Base-by-base conservation (phyloP, 2,797 vertebrate species). In the Liparis tanakae region DNA sequence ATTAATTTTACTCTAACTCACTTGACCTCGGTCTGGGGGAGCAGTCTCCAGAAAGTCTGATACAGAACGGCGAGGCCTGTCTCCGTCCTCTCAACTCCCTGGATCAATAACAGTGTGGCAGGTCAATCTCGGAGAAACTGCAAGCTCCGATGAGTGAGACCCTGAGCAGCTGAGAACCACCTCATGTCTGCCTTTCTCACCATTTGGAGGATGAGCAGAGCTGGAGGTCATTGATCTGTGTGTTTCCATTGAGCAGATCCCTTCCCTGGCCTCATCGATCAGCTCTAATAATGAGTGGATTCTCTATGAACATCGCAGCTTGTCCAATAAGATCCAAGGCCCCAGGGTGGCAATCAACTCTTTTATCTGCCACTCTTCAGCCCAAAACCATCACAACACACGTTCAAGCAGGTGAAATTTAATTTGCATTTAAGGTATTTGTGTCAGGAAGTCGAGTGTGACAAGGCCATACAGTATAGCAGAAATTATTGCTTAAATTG, bases 1-100 rank as follows among this genome's bases (percentile, higher is more conserved):
- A 95, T 94, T 93, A 91, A 94, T 94, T 91, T 82, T 81, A 80
- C 88, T 89, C 82, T 83, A 89, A 83, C 88, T 89, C 87, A 70
- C 85, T 88, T 86, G 81, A 86, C 87, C 78, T 88, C 79, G 69
- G 81, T 83, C 75, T 84, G 85, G 67, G 86, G 74, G 70, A 85
- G 75, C 79, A 25, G 70, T 78, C 85, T 74, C 82, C 54, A 63
- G 74, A 72, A 86, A 78, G 81, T 74, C 70, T 9, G 22, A 83
- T 71, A 69, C 60, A 75, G 68, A 86, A 84, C 86, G 81, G 72
- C 43, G 4, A 74, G 50, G 73, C 34, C 70, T 9, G 70, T 71
- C 76, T 86, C 63, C 79, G 87, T 86, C 74, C 48, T n/a, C 78
- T 79, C 80, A 61, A 60, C 74, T 82, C 74, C 39, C 57, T 8